Percentiles rank a stretch among this genome's conserved stretches.
phyloP scores from a whole-genome alignment of 2,113 vertebrate species.

The Pedetes capensis region DNA sequence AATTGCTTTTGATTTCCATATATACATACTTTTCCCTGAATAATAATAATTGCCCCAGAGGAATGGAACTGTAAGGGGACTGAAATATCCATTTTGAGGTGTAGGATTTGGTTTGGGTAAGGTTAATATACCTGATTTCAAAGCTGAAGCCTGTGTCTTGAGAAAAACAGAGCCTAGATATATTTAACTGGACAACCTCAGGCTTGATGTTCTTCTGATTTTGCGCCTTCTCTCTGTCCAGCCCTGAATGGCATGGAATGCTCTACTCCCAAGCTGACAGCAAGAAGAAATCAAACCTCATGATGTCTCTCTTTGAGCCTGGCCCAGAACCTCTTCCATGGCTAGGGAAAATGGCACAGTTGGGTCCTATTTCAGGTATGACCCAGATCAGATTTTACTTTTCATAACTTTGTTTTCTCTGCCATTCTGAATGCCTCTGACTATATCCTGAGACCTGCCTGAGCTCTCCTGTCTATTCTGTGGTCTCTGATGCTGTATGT shows the following conservation, averaged over 20 bases:
- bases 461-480: neutral
- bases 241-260: constrained; percentile 97
- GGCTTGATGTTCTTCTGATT: constrained; percentile 32
- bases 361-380: constrained; percentile 97
- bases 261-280: constrained; percentile 99
- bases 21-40: neutral
- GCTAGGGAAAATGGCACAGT: constrained; percentile 95
- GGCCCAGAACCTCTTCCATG: constrained; percentile 94
- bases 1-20: neutral
- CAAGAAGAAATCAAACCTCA: constrained; percentile 99
- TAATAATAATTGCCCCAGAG: neutral
- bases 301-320: constrained; percentile 99
- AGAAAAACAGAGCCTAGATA: neutral
- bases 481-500: neutral
- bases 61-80: neutral
- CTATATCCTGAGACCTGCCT: neutral
- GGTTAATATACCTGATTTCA: neutral
- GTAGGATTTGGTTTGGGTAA: constrained; percentile 38
- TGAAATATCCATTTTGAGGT: neutral
- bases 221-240: constrained; percentile 72
- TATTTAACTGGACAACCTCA: neutral
- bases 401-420: neutral
- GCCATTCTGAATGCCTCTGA: neutral
- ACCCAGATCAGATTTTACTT: constrained; percentile 1
- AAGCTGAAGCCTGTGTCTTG: neutral